Percentiles rank a stretch among this genome's conserved stretches.
Evolutionary conservation across 2,797 vertebrate genomes (phyloP).

Genomic region (Pogonophryne albipinna): DNA sequence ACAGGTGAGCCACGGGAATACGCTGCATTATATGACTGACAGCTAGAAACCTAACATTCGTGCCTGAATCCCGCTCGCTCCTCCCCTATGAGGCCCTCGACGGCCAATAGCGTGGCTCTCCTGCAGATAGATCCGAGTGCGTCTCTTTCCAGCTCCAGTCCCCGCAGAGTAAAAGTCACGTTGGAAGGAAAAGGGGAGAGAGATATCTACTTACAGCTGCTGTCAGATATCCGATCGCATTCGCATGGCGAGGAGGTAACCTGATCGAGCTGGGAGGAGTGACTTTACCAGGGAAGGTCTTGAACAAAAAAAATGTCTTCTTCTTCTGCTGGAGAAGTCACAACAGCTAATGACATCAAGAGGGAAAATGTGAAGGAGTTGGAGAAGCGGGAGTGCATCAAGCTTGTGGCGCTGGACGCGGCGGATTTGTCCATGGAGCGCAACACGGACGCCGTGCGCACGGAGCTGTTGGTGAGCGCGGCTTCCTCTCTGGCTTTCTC

Average conservation of each 20-base stretch:
- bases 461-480: conserved; percentile 91
- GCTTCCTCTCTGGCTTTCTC: conserved; percentile 95
- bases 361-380: conserved; percentile 92
- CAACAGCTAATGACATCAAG: conserved; percentile 93
- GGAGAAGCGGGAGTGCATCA: conserved; percentile 91
- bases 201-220: conserved; percentile 92
- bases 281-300: conserved; percentile 87
- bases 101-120: conserved; percentile 89
- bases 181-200: conserved; percentile 88
- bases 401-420: conserved; percentile 89
- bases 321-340: conserved; percentile 91
- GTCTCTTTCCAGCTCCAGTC: conserved; percentile 89
- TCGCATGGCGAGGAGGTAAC: conserved; percentile 97
- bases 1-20: conserved; percentile 81
- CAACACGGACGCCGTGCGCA: conserved; percentile 88
- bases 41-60: conserved; percentile 84
- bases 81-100: conserved; percentile 81
- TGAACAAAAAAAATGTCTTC: conserved; percentile 93
- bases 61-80: conserved; percentile 80
- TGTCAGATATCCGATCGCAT: conserved; percentile 94
- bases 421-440: conserved; percentile 91
- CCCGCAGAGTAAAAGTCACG: conserved; percentile 94
- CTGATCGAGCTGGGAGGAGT: conserved; percentile 94
- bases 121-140: conserved; percentile 82
- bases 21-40: conserved; percentile 85